phyloP scores from a whole-genome alignment of 2,888 invertebrate genomes.

The Campoplex capitator region DNA sequence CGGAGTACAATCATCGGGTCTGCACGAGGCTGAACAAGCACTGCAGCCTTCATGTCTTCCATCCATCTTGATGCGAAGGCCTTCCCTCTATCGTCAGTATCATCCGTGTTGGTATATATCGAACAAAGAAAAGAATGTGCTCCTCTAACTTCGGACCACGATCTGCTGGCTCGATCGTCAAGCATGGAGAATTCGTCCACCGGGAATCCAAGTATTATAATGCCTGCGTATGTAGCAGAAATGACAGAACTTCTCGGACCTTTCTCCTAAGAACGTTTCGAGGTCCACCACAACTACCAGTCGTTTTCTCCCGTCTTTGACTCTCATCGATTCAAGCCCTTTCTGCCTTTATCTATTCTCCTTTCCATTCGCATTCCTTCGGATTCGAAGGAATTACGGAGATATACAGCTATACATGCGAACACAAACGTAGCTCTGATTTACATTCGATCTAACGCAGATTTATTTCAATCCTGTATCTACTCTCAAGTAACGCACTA shows the following conservation, averaged over 20 bases:
- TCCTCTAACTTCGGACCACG: slow-evolving; percentile 31
- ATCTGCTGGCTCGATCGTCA: slow-evolving; percentile 25
- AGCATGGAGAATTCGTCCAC: slow-evolving; percentile 72
- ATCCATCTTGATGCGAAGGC: slow-evolving; percentile 24
- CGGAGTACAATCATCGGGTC: background rate
- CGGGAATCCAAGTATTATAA: slow-evolving; percentile 79
- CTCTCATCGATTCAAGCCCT: slow-evolving; percentile 66
- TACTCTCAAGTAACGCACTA: background rate
- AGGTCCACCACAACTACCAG: slow-evolving; percentile 29
- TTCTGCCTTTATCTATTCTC: slow-evolving; percentile 60
- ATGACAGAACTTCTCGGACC: slow-evolving; percentile 64
- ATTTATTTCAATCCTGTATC: slow-evolving; percentile 6
- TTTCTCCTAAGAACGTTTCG: slow-evolving; percentile 28
- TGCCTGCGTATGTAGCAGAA: slow-evolving; percentile 81
- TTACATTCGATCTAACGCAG: slow-evolving; percentile 5
- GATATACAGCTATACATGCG: background rate
- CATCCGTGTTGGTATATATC: background rate
- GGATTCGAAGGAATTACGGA: background rate
- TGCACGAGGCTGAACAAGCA: background rate
- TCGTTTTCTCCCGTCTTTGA: slow-evolving; percentile 45
- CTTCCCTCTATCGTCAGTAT: slow-evolving; percentile 15
- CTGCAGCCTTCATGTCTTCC: slow-evolving; percentile 18
- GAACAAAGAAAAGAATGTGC: slow-evolving; percentile 12
- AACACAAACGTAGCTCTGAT: background rate
- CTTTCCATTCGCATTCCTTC: slow-evolving; percentile 45